These are phyloP conservation scores for Ataeniobius toweri DNA, from an alignment of 2,797 vertebrate genomes.

Conservation along the genomic window DNA sequence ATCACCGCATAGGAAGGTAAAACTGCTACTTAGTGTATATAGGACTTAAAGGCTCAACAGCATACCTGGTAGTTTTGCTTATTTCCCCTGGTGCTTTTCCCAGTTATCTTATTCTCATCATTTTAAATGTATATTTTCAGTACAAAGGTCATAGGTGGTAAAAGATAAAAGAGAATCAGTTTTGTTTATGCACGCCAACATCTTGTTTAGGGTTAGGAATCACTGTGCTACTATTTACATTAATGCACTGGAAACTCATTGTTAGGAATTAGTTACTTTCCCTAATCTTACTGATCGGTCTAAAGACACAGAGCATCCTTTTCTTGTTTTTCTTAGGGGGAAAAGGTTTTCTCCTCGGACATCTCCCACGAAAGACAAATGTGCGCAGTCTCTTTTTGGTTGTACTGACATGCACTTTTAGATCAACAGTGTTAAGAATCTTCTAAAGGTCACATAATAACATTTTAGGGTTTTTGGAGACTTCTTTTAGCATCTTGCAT, in stretches of 20 bases:
- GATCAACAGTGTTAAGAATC: background rate
- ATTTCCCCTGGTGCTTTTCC: background rate
- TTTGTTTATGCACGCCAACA: background rate
- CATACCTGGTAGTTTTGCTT: background rate
- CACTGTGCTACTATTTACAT: background rate
- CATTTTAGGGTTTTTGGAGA: no score
- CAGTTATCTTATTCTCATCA: background rate
- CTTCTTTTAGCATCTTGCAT: background rate
- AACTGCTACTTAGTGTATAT: slow-evolving; percentile 23
- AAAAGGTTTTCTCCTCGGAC: background rate
- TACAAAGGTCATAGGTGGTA: background rate
- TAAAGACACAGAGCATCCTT: background rate
- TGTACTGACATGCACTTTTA: background rate
- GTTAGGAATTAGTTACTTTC: background rate
- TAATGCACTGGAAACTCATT: background rate
- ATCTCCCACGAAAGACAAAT: background rate
- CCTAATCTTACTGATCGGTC: background rate
- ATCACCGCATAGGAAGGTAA: slow-evolving; percentile 18
- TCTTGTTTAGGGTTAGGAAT: background rate
- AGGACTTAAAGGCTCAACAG: slow-evolving; percentile 15
- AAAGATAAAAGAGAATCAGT: background rate
- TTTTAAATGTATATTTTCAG: background rate
- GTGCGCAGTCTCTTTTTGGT: background rate
- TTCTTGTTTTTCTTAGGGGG: background rate
- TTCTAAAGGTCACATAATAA: no score